Evolutionary conservation across 2,888 invertebrate genomes (phyloP).

Genomic region (Rhamphomyia laevipes): DNA sequence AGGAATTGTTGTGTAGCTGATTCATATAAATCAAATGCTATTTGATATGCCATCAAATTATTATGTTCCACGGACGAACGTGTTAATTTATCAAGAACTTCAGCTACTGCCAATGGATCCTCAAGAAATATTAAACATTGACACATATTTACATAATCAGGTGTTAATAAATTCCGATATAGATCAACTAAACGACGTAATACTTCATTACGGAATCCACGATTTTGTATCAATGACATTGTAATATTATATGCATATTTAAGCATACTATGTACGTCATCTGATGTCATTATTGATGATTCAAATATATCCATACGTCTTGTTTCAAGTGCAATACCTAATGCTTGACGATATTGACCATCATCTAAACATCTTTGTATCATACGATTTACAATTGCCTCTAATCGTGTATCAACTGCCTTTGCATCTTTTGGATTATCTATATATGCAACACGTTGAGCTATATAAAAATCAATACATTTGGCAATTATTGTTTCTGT

Average conservation of each 20-base stretch:
- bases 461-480: slow-evolving; percentile 94
- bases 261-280: slow-evolving; percentile 82
- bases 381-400: slow-evolving; percentile 93
- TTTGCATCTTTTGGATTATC: slow-evolving; percentile 55
- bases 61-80: slow-evolving; percentile 60
- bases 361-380: slow-evolving; percentile 92
- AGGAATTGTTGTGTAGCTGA: slow-evolving; percentile 97
- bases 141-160: slow-evolving; percentile 97
- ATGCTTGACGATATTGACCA: slow-evolving; percentile 87
- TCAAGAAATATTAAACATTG: slow-evolving; percentile 95
- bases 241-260: slow-evolving; percentile 93
- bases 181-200: slow-evolving; percentile 79
- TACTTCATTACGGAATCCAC: slow-evolving; percentile 84
- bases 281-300: slow-evolving; percentile 79
- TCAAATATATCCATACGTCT: slow-evolving; percentile 95
- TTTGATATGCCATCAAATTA: slow-evolving; percentile 95
- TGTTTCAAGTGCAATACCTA: slow-evolving; percentile 93
- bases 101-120: slow-evolving; percentile 84
- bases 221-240: slow-evolving; percentile 91
- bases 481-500: slow-evolving; percentile 95
- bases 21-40: slow-evolving; percentile 97
- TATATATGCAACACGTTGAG: slow-evolving; percentile 64
- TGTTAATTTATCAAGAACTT: slow-evolving; percentile 80
- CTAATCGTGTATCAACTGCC: slow-evolving; percentile 68
- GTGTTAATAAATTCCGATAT: slow-evolving; percentile 76